phyloP scores from a whole-genome alignment of 2,797 vertebrate genomes.

The Galagoides demidoff region DNA sequence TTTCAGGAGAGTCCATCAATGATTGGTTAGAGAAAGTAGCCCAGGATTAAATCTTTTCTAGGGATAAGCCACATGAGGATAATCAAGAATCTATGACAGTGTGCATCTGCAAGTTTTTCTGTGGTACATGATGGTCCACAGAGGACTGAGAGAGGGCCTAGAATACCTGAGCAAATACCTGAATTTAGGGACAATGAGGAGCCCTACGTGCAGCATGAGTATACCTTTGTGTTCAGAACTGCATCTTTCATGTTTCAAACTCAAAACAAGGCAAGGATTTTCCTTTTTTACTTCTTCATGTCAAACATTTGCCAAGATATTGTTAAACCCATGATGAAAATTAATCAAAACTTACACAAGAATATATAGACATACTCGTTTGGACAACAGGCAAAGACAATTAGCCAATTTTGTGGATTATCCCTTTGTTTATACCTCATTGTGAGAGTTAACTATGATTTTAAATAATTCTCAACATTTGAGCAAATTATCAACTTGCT shows the following conservation, averaged over 20 bases:
- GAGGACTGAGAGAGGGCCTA: neutral
- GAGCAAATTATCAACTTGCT: neutral
- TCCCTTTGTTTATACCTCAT: neutral
- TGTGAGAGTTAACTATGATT: neutral
- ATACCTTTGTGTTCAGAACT: neutral
- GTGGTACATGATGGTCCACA: neutral
- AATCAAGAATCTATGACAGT: neutral
- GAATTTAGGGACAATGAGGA: neutral
- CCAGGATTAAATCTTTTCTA: neutral
- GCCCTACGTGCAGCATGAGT: neutral
- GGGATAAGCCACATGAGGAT: neutral
- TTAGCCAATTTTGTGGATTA: neutral
- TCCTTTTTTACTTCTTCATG: neutral
- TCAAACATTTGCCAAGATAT: constrained; percentile 50
- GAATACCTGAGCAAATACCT: neutral
- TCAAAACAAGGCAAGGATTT: constrained; percentile 30
- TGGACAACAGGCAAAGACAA: neutral
- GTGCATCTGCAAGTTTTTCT: neutral
- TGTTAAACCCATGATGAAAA: constrained; percentile 27
- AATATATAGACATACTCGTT: neutral
- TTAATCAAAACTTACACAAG: constrained; percentile 24
- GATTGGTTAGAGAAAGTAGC: neutral
- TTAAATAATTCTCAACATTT: constrained; percentile 10
- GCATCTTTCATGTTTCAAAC: constrained; percentile 4
- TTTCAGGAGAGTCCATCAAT: neutral